Percentiles rank a stretch among this genome's conserved stretches.
Evolutionary conservation across 1,140 invertebrate species (phyloP).

Genomic region (Drosophila auraria): DNA sequence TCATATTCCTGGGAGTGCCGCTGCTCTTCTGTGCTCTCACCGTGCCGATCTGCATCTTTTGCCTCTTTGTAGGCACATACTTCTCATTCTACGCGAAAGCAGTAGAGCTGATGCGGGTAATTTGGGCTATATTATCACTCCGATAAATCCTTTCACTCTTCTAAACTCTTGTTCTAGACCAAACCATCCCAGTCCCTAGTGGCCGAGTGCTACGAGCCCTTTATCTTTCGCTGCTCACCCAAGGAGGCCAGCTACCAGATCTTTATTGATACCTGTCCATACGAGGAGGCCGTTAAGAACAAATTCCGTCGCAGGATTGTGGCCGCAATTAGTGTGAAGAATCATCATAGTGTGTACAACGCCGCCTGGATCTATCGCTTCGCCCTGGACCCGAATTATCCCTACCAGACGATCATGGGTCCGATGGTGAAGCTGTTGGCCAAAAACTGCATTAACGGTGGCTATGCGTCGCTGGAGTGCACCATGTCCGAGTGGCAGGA

Average conservation of each 20-base stretch:
- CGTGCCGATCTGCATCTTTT: conserved; percentile 76
- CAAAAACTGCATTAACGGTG: conserved; percentile 64
- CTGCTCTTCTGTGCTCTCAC: conserved; percentile 78
- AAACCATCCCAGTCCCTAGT: conserved; percentile 76
- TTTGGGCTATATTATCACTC: neutral
- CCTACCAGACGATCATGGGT: conserved; percentile 75
- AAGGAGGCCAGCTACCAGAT: conserved; percentile 78
- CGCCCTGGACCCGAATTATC: conserved; percentile 73
- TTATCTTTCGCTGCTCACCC: conserved; percentile 73
- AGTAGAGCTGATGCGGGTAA: conserved; percentile 74
- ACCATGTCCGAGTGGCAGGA: conserved; percentile 83
- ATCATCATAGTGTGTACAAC: conserved; percentile 77
- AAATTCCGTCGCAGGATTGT: conserved; percentile 76
- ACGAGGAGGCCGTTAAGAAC: conserved; percentile 58
- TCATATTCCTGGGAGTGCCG: conserved; percentile 83
- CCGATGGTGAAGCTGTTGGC: conserved; percentile 69
- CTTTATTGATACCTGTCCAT: conserved; percentile 71
- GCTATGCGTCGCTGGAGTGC: conserved; percentile 73
- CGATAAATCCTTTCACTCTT: neutral
- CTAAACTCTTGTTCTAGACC: conserved; percentile 30
- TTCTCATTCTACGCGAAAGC: conserved; percentile 82
- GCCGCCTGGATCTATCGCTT: conserved; percentile 83
- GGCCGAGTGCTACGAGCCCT: conserved; percentile 82
- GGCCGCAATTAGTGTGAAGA: conserved; percentile 75
- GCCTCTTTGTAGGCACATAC: conserved; percentile 75